phyloP scores from a whole-genome alignment of 2,797 vertebrate genomes.

The Hozukius guyotensis region DNA sequence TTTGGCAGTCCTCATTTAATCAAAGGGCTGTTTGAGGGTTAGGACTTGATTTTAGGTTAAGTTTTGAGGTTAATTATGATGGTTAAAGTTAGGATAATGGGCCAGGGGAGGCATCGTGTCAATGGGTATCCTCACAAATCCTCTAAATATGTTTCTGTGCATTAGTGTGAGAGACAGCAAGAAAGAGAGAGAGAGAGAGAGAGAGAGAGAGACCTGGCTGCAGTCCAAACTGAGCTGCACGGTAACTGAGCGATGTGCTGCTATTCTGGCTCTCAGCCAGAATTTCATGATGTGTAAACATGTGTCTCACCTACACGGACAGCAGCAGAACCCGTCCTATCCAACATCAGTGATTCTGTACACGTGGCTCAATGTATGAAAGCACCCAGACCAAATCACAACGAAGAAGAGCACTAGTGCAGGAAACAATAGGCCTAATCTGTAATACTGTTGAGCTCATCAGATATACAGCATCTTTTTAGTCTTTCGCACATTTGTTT shows the following conservation, averaged over 20 bases:
- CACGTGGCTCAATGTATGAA: not conserved
- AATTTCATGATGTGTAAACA: conserved; percentile 34
- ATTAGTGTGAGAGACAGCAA: too few relatives aligned
- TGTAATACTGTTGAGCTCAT: not conserved
- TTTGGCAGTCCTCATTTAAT: not conserved
- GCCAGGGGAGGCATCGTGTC: not conserved
- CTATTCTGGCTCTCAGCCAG: conserved; percentile 52
- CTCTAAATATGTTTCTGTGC: not conserved
- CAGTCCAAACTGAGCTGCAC: conserved; percentile 31
- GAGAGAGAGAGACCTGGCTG: conserved; percentile 20
- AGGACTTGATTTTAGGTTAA: not conserved
- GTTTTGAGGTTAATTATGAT: not conserved
- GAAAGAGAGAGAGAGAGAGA: not conserved
- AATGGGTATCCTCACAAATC: not conserved
- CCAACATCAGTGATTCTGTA: not conserved
- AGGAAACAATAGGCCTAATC: not conserved
- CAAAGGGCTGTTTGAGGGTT: not conserved
- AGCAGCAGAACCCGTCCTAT: not conserved
- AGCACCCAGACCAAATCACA: not conserved
- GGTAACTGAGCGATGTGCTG: conserved; percentile 28
- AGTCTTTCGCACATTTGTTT: not conserved
- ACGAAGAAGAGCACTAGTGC: not conserved
- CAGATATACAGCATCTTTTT: not conserved
- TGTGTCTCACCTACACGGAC: not conserved
- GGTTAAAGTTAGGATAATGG: not conserved